Conservation (phyloP, 2,797 vertebrate genomes). For the Malurus leucopterus region DNA sequence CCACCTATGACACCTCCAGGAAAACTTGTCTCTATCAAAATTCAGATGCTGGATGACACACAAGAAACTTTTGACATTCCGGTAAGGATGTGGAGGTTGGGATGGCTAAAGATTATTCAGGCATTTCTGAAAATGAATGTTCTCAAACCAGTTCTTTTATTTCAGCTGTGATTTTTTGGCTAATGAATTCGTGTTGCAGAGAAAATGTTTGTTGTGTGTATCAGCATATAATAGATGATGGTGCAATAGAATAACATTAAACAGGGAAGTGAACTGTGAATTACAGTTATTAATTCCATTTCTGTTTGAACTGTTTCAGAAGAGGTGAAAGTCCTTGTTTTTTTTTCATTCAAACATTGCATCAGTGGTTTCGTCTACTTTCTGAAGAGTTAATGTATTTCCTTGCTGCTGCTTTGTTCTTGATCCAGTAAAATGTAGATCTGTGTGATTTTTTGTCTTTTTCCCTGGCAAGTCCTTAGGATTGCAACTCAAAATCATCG, state of each 20-base stretch:
- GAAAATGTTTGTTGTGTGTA: neutral
- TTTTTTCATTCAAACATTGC: neutral
- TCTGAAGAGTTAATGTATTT: neutral
- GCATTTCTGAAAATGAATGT: neutral
- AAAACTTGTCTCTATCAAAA: slow-evolving; percentile 86
- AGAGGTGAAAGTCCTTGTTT: neutral
- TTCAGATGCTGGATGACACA: slow-evolving; percentile 93
- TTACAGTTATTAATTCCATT: neutral
- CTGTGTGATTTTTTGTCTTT: neutral
- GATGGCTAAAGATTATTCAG: neutral
- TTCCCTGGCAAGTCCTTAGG: neutral
- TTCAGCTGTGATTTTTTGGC: neutral
- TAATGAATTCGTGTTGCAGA: neutral
- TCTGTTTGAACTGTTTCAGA: neutral
- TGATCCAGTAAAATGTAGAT: neutral
- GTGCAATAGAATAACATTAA: neutral
- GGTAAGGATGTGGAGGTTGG: slow-evolving; percentile 73
- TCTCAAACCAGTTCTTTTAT: neutral
- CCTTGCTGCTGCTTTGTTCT: neutral
- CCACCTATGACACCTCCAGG: slow-evolving; percentile 86
- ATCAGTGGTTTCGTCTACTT: neutral
- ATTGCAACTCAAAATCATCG: neutral
- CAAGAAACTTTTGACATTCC: slow-evolving; percentile 94
- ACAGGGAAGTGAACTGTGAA: neutral
- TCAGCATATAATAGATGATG: neutral